Base-by-base conservation (phyloP, 2,888 invertebrate species). In the Petrophora chlorosata region DNA sequence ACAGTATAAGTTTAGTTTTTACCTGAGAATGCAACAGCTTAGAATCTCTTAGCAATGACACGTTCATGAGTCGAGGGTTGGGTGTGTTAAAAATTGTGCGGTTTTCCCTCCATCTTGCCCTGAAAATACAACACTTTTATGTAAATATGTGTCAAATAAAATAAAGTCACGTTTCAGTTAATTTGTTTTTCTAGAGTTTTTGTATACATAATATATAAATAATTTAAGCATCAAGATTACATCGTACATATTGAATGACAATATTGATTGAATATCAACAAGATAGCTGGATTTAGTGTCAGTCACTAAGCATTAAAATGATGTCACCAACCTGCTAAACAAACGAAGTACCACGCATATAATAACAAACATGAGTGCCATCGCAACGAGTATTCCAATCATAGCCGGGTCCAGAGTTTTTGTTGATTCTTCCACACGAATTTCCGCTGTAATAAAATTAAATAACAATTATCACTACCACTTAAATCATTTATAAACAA, bases 71-170 rank as follows among this genome's bases (percentile, higher is more conserved):
- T 50, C 98, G 94, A 50, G 98, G 97, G 82, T 97, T 97, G 16
- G 97, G 97, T 38, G 97, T 97, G 85, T 97, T 97, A 91, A 98
- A 97, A 71, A 98, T 97, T 22, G 97, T 96, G 15, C 97, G 93
- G 79, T 96, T 97, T 72, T 97, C 97, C 65, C 95, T 93, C 96
- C 97, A 97, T 74, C 97, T 93, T 17, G 97, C 97, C 81, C 97
- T 97, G 91, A 46, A 92, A 91, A 40, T 8, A 4, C n/a, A n/a
- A n/a, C n/a, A n/a, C n/a, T n/a, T n/a, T n/a, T n/a, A n/a, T n/a
- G n/a, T n/a, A n/a, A n/a, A n/a, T n/a, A n/a, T n/a, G n/a, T n/a
- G n/a, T n/a, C n/a, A n/a, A n/a, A n/a, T n/a, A n/a, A n/a, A n/a
- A n/a, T n/a, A n/a, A n/a, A n/a, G n/a, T n/a, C n/a, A n/a, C n/a